phyloP scores from a whole-genome alignment of 53 echinoderm and acorn worm species.

The Luidia sarsii region DNA sequence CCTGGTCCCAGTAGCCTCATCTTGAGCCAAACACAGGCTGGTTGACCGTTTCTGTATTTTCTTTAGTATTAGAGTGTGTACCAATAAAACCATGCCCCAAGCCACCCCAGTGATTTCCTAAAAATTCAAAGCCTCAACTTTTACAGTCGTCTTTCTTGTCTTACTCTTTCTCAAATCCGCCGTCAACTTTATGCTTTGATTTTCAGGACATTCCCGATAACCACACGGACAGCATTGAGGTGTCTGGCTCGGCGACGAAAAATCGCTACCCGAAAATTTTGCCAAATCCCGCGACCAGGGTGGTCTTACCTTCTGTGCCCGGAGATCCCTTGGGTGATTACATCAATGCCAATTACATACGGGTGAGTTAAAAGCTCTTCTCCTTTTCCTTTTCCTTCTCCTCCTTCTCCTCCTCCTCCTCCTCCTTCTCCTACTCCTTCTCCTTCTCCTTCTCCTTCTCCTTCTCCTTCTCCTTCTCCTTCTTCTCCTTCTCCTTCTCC shows the following conservation, averaged over 20 bases:
- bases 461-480: too few relatives aligned
- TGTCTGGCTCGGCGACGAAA: conserved; percentile 92
- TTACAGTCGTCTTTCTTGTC: not conserved
- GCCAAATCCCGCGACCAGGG: conserved; percentile 93
- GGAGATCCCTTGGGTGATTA: conserved; percentile 89
- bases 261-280: conserved; percentile 97
- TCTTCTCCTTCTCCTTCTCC: too few relatives aligned
- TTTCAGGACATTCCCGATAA: conserved; percentile 96
- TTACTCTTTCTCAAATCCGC: not conserved
- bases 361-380: conserved; percentile 72
- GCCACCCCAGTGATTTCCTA: not conserved
- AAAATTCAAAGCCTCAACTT: not conserved
- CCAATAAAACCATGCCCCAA: not conserved
- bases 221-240: conserved; percentile 94
- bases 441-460: too few relatives aligned
- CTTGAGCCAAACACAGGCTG: too few relatives aligned
- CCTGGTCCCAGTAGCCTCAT: too few relatives aligned
- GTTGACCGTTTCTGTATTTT: too few relatives aligned
- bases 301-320: conserved; percentile 74
- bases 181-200: not conserved
- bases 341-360: conserved; percentile 96
- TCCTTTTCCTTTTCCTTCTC: too few relatives aligned
- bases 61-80: not conserved
- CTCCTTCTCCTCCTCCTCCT: too few relatives aligned
- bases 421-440: too few relatives aligned